A percentile compares a stretch with the other conserved stretches of the same genome.
Conservation (phyloP, 2,113 vertebrate genomes). For the Anhinga anhinga region DNA sequence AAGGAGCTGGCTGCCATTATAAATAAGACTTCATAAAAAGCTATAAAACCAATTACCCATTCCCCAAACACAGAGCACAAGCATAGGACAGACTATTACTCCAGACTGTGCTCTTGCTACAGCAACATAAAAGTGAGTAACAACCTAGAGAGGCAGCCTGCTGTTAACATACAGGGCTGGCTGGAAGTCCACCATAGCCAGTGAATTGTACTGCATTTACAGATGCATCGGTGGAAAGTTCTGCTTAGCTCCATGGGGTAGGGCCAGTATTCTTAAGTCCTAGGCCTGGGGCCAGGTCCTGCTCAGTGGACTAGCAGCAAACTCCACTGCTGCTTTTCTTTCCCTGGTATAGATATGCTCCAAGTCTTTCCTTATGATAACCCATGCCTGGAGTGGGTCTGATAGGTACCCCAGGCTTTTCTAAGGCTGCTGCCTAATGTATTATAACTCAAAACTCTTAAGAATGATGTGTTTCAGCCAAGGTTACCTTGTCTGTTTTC, state of each 20-base stretch:
- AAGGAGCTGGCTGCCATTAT: not conserved
- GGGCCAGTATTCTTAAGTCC: not conserved
- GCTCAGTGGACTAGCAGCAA: not conserved
- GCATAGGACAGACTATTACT: not conserved
- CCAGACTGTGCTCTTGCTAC: not conserved
- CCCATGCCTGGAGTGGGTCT: not conserved
- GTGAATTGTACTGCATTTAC: not conserved
- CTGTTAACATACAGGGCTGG: not conserved
- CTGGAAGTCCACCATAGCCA: no score
- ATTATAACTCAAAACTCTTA: not conserved
- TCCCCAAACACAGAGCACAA: not conserved
- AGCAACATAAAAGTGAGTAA: not conserved
- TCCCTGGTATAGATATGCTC: not conserved
- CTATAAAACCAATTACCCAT: not conserved
- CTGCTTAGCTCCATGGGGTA: not conserved
- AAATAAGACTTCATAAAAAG: not conserved
- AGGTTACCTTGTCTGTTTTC: not conserved
- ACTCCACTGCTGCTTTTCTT: not conserved
- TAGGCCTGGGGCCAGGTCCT: not conserved
- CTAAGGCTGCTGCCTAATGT: not conserved
- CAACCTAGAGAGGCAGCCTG: not conserved
- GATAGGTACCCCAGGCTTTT: not conserved
- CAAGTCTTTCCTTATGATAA: not conserved
- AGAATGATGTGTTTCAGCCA: not conserved
- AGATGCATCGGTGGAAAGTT: rapidly evolving